Base-by-base conservation (phyloP, 2,888 invertebrate genomes). In the Eulithis testata region DNA sequence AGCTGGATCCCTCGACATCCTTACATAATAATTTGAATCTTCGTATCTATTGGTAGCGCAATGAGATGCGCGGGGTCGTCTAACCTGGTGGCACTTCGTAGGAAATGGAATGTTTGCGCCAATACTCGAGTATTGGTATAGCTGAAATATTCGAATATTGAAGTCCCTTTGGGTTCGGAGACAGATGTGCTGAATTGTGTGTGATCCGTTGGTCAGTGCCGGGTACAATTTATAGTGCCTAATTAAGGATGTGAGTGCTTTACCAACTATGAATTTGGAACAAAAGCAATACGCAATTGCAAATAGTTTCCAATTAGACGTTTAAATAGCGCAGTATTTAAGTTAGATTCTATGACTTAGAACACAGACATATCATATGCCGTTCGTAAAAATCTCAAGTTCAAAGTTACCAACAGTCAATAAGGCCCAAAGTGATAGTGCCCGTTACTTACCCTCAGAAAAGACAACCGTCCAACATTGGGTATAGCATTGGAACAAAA, bases 91-190 rank as follows among this genome's bases (percentile, higher is more conserved):
- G 72, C 74, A 72, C 72, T 72, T 76, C 76, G 73, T 76, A 76
- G 77, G 80, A 83, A 86, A 86, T 85, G 77, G 86, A 86, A 87
- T 85, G 84, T 85, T 87, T 85, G 82, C 81, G 80, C 83, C 84
- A 83, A 86, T 87, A 82, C 86, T 88, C 82, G 83, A 84, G 85
- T 84, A 88, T 86, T 85, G 87, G 85, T 85, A 87, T 87, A 83
- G 65, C 72, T 71, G 68, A 67, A 77, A 81, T 82, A 83, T 83
- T 81, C 79, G 78, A 82, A 83, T 83, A 82, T 83, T 82, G 81
- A 80, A 82, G 83, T 82, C 83, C 81, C 66, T 70, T 45, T 60
- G 64, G 72, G 65, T 66, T 62, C 50, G 60, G 62, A 66, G 69
- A 68, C 72, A 70, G 69, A 68, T 73, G 71, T 69, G 57, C 61